phyloP scores from a whole-genome alignment of 53 echinoderm and acorn worm species.

The Arbacia lixula region DNA sequence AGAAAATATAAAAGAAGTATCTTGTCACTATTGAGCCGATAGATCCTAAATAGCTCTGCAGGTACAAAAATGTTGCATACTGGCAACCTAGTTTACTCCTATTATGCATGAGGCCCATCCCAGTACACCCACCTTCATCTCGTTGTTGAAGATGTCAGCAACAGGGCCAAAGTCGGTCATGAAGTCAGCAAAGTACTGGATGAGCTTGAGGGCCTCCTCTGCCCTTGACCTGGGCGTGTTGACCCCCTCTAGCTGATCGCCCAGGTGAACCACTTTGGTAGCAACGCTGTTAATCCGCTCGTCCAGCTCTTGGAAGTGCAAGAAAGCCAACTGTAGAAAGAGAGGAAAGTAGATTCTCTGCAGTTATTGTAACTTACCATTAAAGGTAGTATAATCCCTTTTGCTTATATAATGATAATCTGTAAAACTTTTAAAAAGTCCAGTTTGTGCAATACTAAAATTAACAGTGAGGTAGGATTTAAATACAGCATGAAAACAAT shows the following conservation, averaged over 20 bases:
- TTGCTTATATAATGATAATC: no score
- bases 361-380: no score
- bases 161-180: conserved; percentile 78
- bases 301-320: conserved; percentile 97
- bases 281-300: conserved; percentile 98
- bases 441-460: no score
- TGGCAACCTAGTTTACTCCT: background rate
- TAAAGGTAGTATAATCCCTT: no score
- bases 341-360: no score
- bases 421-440: no score
- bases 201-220: conserved; percentile 93
- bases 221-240: conserved; percentile 96
- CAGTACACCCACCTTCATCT: conserved; percentile 71
- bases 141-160: conserved; percentile 90
- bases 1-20: no score
- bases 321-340: conserved; percentile 77
- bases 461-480: no score
- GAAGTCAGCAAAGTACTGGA: conserved; percentile 96
- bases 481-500: no score
- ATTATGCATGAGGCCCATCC: background rate
- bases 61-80: no score
- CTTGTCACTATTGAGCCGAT: no score
- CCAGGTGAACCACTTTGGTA: conserved; percentile 98
- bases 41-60: no score
- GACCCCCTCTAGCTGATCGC: conserved; percentile 95